phyloP scores from a whole-genome alignment of 2,113 vertebrate species.

The Meleagris gallopavo region DNA sequence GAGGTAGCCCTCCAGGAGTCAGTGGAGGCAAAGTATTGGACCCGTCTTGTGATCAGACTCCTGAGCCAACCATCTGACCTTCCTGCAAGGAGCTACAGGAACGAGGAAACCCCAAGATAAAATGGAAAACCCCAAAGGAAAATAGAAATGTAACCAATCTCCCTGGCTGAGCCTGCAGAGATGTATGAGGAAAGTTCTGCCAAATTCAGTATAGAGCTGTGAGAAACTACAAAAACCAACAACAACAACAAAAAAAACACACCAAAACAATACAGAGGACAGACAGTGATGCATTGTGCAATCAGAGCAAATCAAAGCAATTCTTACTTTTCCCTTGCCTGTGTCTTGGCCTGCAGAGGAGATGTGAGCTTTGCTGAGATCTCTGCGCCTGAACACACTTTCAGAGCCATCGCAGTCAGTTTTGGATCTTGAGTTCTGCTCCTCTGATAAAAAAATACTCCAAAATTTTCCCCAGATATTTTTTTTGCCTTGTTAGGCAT shows the following conservation, averaged over 20 bases:
- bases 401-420: neutral
- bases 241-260: neutral
- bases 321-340: neutral
- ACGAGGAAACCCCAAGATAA: neutral
- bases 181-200: neutral
- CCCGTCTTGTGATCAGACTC: neutral
- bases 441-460: neutral
- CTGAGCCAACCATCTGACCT: neutral
- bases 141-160: neutral
- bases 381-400: neutral
- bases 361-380: neutral
- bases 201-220: neutral
- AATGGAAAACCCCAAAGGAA: neutral
- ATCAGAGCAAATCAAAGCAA: no score
- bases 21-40: neutral
- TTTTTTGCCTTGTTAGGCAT: neutral
- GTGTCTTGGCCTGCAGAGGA: neutral
- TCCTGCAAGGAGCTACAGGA: neutral
- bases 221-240: neutral
- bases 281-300: neutral
- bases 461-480: neutral
- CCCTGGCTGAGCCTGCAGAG: rapidly evolving
- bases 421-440: neutral
- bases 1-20: neutral
- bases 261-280: neutral